Base-by-base conservation (phyloP, 2,797 vertebrate species). In the Eulemur mongoz region DNA sequence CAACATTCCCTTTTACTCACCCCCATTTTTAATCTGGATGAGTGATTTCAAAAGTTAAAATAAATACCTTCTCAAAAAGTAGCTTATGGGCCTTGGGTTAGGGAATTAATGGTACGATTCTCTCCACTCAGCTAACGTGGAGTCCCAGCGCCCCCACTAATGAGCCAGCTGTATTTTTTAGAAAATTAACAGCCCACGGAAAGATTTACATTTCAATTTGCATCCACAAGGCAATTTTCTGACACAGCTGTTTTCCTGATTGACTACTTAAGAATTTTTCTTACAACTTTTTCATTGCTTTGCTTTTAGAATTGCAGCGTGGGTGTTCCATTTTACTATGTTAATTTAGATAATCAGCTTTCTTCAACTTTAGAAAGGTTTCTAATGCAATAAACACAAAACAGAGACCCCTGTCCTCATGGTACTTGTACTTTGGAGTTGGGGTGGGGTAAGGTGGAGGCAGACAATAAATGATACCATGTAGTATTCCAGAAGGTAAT, bases 191-290 rank as follows among this genome's bases (percentile, higher is more conserved):
- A 84, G 84, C 57, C 57, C 88, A 85, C 23, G 61, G 76, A 89
- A 96, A 95, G 72, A 80, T 73, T 92, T 95, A 93, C 69, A 82
- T 97, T 93, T 89, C 59, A 96, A 70, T 94, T 96, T 95, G 89
- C 50, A 94, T 75, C 40, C 50, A 83, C 38, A 35, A 76, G 50
- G 89, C 79, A 94, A 80, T 94, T 95, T 96, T 93, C 78, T 80
- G 86, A 93, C 69, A 81, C 48, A 69, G 93, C 75, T 96, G 54
- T 95, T 96, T 93, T 86, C 75, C 89, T 91, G 82, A 95, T 63
- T 93, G 61, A 90, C 84, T 95, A 45, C 45, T 96, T 81, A 73
- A 93, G 94, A 97, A 78, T 12, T 92, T 95, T 83, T 45, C 85
- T 91, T 82, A 48, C 3, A 95, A 83, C 48, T 94, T 96, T 92